Base-by-base conservation (phyloP, 2,888 invertebrate species). In the Orchestes rusci region DNA sequence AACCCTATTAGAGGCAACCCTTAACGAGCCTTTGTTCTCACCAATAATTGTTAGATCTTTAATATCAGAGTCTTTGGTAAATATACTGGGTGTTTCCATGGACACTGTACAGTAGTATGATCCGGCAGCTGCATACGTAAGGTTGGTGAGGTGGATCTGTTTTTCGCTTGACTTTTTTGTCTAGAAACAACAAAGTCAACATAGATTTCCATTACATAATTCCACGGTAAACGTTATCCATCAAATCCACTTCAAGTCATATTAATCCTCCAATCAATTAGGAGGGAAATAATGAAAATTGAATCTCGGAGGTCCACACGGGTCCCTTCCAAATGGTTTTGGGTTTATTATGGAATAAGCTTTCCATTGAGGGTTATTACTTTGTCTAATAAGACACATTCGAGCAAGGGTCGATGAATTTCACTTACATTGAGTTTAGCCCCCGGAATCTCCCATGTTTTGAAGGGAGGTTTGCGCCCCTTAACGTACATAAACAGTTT, bases 401-500 rank as follows among this genome's bases (percentile, higher is more conserved):
- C n/a, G n/a, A n/a, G n/a, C n/a, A n/a, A n/a, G n/a, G n/a, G n/a
- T n/a, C n/a, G n/a, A n/a, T n/a, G n/a, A 31, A 8, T 31, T 13
- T 32, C 32, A 78, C 84, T 82, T 71, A 86, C 86, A 67, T 85
- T 84, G 48, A 86, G 75, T 58, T 77, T 77, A 40, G 82, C 83
- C 48, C 86, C 86, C n/a, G 76, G 75, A 43, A 77, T 77, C 28
- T 76, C 74, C 61, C 77, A 79, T 65, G 79, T 74, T 53, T 73
- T 73, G 63, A 80, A 84, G 42, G 86, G 85, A 54, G 85, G 85
- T 63, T 75, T 82, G 50, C 87, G 73, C 55, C 83, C 82, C 60
- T 79, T 80, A 64, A 87, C 81, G 67, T 81, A 87, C 70, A 85
- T 84, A 68, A 86, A 84, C 71, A 87, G 81, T 71, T 85, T 87